A percentile compares a stretch with the other conserved stretches of the same genome.
These are phyloP conservation scores for Xylota sylvarum DNA, from an alignment of 2,888 invertebrate species.

Conservation along the genomic window DNA sequence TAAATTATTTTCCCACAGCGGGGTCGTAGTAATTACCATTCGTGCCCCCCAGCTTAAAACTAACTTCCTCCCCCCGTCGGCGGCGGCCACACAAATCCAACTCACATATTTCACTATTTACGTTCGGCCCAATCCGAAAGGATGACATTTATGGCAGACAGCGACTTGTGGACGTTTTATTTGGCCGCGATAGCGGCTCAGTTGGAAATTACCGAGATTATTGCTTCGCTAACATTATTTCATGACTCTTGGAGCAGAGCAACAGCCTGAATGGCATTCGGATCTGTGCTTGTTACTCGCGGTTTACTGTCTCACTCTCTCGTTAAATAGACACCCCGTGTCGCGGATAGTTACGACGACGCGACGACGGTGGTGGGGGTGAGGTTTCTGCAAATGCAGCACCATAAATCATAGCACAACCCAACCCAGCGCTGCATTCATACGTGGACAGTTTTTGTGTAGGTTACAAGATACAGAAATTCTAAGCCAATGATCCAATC, in stretches of 20 bases:
- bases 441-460: conserved; percentile 76
- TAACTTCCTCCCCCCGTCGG: background rate
- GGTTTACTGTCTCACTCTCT: conserved; percentile 8
- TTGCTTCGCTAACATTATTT: conserved; percentile 64
- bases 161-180: conserved; percentile 68
- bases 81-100: conserved; percentile 11
- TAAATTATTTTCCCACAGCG: conserved; percentile 77
- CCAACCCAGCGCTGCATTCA: conserved; percentile 71
- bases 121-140: conserved; percentile 64
- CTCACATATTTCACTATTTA: conserved; percentile 69
- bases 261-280: conserved; percentile 50
- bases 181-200: conserved; percentile 54
- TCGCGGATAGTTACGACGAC: conserved; percentile 7
- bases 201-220: conserved; percentile 69
- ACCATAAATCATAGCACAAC: conserved; percentile 73
- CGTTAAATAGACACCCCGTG: conserved; percentile 55
- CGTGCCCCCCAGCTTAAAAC: conserved; percentile 45
- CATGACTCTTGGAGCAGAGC: conserved; percentile 48
- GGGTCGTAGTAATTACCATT: conserved; percentile 73
- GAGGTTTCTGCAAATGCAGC: conserved; percentile 67
- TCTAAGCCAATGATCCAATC: conserved; percentile 75
- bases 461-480: conserved; percentile 70
- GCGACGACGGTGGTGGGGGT: conserved; percentile 24
- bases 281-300: conserved; percentile 6
- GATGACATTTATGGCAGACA: conserved; percentile 77